These are phyloP conservation scores for Notarius quadriscutis DNA, from an alignment of 2,113 vertebrate genomes.

Conservation along the genomic window DNA sequence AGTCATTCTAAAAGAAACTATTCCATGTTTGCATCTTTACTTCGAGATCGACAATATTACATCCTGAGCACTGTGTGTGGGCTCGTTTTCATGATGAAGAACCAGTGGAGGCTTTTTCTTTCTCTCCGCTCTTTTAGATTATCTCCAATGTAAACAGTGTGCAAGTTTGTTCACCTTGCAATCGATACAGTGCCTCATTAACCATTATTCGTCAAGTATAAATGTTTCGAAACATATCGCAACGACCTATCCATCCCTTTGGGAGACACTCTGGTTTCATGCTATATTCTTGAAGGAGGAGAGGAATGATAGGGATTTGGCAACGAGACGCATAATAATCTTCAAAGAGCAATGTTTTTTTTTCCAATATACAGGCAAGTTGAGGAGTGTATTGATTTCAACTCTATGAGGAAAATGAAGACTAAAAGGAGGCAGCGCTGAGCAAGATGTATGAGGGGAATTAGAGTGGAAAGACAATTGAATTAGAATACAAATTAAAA, in stretches of 20 bases:
- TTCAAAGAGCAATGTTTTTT: not conserved
- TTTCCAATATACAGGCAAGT: conserved; percentile 5
- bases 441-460: not conserved
- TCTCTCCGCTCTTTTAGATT: not conserved
- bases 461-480: conserved; percentile 48
- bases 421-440: not conserved
- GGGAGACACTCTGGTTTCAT: not conserved
- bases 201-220: not conserved
- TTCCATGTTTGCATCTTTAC: conserved; percentile 1
- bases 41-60: not conserved
- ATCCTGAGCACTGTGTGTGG: not conserved
- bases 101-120: not conserved
- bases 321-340: conserved; percentile 13
- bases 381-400: conserved; percentile 26
- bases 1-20: conserved; percentile 1
- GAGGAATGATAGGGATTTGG: not conserved
- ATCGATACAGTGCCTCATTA: not conserved
- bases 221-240: not conserved
- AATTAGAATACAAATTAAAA: conserved; percentile 45
- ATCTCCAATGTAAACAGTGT: not conserved
- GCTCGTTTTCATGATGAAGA: conserved; percentile 6
- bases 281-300: not conserved
- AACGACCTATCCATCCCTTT: not conserved
- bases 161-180: conserved; percentile 1
- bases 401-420: conserved; percentile 20